Evolutionary conservation across 2,797 vertebrate genomes (phyloP).

Genomic region (Chelon auratus): DNA sequence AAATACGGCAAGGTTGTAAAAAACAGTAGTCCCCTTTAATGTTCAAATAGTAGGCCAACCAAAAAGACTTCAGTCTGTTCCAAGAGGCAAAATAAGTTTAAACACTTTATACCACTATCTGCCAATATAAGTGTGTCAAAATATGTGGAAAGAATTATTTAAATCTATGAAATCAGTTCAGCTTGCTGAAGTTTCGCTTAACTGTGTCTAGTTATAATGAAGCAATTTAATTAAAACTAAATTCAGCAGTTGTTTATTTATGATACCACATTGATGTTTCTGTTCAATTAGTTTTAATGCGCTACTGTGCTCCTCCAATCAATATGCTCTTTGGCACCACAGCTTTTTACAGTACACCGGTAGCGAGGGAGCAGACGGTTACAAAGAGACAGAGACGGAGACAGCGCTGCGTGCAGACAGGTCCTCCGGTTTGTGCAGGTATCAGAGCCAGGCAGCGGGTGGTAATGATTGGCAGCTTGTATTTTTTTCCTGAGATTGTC

Average conservation of each 20-base stretch:
- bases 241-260: conserved; percentile 20
- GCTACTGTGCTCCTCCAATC: conserved; percentile 20
- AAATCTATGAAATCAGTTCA: no score
- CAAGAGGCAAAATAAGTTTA: no score
- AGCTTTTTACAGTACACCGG: conserved; percentile 8
- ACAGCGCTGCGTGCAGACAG: conserved; percentile 20
- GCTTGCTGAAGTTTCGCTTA: no score
- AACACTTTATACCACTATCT: no score
- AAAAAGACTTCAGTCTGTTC: no score
- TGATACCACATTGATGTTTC: conserved; percentile 32
- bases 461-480: conserved; percentile 62
- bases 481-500: conserved; percentile 53
- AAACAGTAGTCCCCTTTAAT: no score
- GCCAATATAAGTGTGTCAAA: background rate
- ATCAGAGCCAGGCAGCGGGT: conserved; percentile 44
- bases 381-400: conserved; percentile 17
- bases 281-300: conserved; percentile 24
- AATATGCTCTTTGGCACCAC: conserved; percentile 2
- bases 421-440: conserved; percentile 39
- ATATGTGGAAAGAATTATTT: background rate
- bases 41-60: no score
- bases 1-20: no score
- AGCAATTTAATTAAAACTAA: conserved; percentile 25
- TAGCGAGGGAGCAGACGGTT: background rate
- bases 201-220: conserved; percentile 12